A percentile compares a stretch with the other conserved stretches of the same genome.
phyloP scores from a whole-genome alignment of 2,113 vertebrate genomes.

The Hippocampus mohnikei region DNA sequence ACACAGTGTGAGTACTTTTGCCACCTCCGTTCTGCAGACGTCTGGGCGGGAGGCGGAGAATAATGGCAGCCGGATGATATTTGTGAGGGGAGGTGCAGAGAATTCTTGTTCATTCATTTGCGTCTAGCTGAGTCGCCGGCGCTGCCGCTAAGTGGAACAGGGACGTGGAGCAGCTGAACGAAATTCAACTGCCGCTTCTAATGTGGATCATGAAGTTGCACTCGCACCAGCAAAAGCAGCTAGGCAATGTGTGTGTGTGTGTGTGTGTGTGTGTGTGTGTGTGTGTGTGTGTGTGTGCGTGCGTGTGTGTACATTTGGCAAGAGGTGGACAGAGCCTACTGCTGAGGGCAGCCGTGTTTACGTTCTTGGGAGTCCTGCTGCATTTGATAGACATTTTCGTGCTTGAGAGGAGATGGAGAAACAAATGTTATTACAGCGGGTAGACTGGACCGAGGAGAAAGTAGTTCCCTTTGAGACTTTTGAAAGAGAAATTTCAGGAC shows the following conservation, averaged over 20 bases:
- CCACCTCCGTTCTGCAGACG: not conserved
- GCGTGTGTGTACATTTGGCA: conserved; percentile 14
- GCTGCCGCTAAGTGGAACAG: conserved; percentile 64
- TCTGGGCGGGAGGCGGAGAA: conserved; percentile 11
- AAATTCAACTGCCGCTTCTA: conserved; percentile 76
- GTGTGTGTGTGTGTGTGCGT: not conserved
- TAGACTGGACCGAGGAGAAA: not conserved
- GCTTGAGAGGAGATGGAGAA: conserved; percentile 38
- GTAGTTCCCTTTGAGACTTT: not conserved
- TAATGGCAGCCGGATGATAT: conserved; percentile 58
- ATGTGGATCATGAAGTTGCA: conserved; percentile 71
- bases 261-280: not conserved
- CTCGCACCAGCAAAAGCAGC: conserved; percentile 45
- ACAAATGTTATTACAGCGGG: conserved; percentile 39
- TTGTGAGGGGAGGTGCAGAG: conserved; percentile 58
- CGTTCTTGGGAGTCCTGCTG: conserved; percentile 55
- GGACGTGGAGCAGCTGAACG: conserved; percentile 65
- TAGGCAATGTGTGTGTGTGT: not conserved
- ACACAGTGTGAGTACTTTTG: not conserved
- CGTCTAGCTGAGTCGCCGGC: conserved; percentile 48
- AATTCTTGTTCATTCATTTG: conserved; percentile 73
- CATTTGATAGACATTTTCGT: conserved; percentile 55
- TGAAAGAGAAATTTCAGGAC: not conserved
- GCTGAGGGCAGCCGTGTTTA: conserved; percentile 44
- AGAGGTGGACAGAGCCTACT: conserved; percentile 38